Conservation (phyloP, 2,888 invertebrate species). For the Rhopalosiphum nymphaeae region DNA sequence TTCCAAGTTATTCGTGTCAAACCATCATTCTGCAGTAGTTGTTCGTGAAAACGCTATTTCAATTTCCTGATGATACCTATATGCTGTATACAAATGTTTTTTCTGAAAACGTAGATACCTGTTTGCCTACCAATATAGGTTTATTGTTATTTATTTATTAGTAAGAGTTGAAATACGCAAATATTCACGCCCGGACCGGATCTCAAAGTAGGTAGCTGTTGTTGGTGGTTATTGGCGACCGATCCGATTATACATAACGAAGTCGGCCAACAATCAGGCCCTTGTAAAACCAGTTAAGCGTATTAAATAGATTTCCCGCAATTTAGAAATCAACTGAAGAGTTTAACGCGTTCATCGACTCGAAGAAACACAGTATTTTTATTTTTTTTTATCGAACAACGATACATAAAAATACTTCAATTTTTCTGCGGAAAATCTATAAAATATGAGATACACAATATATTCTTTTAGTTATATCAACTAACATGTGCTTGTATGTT, state of each 20-base stretch:
- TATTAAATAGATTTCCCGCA: neutral
- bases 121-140: neutral
- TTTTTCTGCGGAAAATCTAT: neutral
- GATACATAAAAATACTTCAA: neutral
- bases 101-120: too few relatives aligned
- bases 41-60: too few relatives aligned
- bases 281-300: neutral
- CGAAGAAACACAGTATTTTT: neutral
- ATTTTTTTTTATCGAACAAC: neutral
- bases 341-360: neutral
- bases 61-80: too few relatives aligned
- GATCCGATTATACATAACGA: neutral
- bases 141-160: neutral
- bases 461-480: neutral
- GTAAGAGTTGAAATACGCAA: neutral
- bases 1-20: neutral
- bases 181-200: neutral
- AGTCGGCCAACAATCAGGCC: neutral
- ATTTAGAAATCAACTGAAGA: neutral
- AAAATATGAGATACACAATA: neutral
- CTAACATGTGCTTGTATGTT: neutral
- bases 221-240: neutral
- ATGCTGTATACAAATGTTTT: too few relatives aligned
- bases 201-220: neutral
- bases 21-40: too few relatives aligned